phyloP scores from a whole-genome alignment of 2,797 vertebrate species.

The Decapterus maruadsi region DNA sequence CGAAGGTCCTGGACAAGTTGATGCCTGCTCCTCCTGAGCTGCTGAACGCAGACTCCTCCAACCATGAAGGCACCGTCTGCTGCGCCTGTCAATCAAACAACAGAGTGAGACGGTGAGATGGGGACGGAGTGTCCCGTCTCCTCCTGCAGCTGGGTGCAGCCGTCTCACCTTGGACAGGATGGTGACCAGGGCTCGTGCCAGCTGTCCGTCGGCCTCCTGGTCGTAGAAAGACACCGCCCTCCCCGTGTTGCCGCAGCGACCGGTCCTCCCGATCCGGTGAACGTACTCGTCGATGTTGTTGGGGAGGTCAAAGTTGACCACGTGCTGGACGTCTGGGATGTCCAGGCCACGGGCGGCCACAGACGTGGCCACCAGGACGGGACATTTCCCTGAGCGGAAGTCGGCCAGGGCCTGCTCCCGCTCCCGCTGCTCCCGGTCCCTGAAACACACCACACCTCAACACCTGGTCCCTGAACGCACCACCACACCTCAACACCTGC shows the following conservation, averaged over 20 bases:
- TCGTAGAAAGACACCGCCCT: constrained; percentile 93
- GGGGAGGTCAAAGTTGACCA: constrained; percentile 96
- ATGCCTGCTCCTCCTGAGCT: constrained; percentile 60
- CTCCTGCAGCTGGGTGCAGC: background rate
- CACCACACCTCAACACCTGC: no score
- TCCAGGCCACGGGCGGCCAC: constrained; percentile 95
- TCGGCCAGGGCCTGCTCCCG: constrained; percentile 90
- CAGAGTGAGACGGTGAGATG: no score
- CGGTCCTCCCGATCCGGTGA: constrained; percentile 95
- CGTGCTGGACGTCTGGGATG: constrained; percentile 94
- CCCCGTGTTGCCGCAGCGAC: constrained; percentile 94
- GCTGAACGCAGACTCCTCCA: constrained; percentile 89
- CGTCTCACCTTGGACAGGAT: constrained; percentile 87
- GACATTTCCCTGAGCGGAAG: constrained; percentile 91
- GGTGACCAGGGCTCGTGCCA: constrained; percentile 87
- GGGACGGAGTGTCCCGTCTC: no score
- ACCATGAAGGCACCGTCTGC: constrained; percentile 93
- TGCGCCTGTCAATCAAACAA: constrained; percentile 86
- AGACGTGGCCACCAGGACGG: constrained; percentile 94
- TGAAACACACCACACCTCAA: constrained; percentile 55
- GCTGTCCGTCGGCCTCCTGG: constrained; percentile 63
- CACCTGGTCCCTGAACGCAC: no score
- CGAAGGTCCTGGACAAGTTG: constrained; percentile 72
- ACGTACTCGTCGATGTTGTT: constrained; percentile 93
- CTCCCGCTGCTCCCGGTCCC: constrained; percentile 93